These are phyloP conservation scores for Rousettus madagascariensis DNA, from an alignment of 2,797 vertebrate species.

Conservation along the genomic window DNA sequence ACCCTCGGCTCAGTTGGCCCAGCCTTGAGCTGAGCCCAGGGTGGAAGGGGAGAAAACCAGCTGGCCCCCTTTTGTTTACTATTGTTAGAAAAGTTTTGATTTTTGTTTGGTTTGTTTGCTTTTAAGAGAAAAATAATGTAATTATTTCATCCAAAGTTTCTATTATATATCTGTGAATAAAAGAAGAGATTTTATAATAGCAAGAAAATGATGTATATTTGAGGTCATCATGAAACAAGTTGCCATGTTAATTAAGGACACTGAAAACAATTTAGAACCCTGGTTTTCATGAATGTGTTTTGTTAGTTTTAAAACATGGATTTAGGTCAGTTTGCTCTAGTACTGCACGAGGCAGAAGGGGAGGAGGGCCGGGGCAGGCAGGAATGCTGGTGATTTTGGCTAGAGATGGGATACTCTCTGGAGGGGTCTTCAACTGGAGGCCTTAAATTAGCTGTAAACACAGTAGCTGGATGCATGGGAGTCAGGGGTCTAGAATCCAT, in stretches of 20 bases:
- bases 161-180: constrained; percentile 83
- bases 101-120: constrained; percentile 4
- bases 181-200: constrained; percentile 76
- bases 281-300: constrained; percentile 22
- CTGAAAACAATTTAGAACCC: constrained; percentile 74
- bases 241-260: neutral
- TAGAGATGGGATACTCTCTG: constrained; percentile 50
- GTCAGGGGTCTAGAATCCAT: constrained; percentile 86
- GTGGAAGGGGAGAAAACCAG: neutral
- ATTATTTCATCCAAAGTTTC: constrained; percentile 84
- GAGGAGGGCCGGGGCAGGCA: neutral
- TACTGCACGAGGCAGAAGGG: constrained; percentile 73
- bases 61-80: constrained; percentile 66
- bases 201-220: constrained; percentile 78
- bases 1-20: no score
- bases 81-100: constrained; percentile 69
- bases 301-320: neutral
- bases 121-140: constrained; percentile 64
- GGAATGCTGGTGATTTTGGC: constrained; percentile 55
- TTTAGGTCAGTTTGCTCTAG: constrained; percentile 56
- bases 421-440: constrained; percentile 70
- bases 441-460: constrained; percentile 80
- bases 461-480: constrained; percentile 83
- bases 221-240: constrained; percentile 55
- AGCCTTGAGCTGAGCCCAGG: no score